Evolutionary conservation across 2,113 vertebrate genomes (phyloP).

Genomic region (Cebus imitator): DNA sequence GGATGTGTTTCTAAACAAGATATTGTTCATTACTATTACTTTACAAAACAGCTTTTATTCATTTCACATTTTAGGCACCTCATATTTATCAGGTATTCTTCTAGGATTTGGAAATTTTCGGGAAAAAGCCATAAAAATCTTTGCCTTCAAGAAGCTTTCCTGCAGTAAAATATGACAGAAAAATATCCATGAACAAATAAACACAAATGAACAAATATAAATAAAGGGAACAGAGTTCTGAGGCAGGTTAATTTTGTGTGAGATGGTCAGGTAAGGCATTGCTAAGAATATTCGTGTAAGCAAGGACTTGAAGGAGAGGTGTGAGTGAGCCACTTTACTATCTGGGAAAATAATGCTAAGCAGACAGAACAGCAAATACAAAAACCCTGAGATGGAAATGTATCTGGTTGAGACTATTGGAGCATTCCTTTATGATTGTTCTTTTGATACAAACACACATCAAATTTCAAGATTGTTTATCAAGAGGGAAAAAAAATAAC

Average conservation of each 20-base stretch:
- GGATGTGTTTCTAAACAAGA: background rate
- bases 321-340: fast-evolving
- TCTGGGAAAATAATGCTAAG: background rate
- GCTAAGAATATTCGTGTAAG: background rate
- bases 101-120: background rate
- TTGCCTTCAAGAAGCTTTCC: background rate
- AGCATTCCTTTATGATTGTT: background rate
- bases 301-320: background rate
- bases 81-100: background rate
- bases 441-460: background rate
- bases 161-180: background rate
- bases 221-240: background rate
- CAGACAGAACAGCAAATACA: background rate
- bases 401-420: background rate
- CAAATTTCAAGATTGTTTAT: background rate
- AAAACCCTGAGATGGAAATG: background rate
- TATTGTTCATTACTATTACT: background rate
- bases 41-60: background rate
- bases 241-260: background rate
- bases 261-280: background rate
- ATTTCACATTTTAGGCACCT: background rate
- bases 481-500: background rate
- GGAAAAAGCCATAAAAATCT: background rate
- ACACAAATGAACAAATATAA: background rate
- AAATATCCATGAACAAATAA: background rate